These are phyloP conservation scores for Illadopsis cleaveri DNA, from an alignment of 2,113 vertebrate species.

Conservation along the genomic window DNA sequence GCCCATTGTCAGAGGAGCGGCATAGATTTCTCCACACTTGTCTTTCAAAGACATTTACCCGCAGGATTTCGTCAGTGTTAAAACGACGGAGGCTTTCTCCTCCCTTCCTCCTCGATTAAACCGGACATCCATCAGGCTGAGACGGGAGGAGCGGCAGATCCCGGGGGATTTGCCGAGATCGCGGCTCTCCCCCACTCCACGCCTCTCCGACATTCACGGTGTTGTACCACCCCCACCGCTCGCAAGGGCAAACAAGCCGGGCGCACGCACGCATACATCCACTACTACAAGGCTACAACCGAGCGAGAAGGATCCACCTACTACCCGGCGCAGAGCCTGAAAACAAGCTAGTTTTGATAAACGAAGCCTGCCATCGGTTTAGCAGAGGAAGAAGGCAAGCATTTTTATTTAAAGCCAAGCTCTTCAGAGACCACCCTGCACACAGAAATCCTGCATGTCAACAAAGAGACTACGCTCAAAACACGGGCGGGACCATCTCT, in stretches of 20 bases:
- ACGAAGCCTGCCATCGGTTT: neutral
- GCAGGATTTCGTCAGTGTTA: neutral
- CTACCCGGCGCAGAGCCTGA: neutral
- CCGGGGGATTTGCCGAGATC: neutral
- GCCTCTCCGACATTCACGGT: neutral
- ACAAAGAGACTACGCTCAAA: neutral
- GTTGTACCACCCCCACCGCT: neutral
- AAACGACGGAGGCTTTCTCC: neutral
- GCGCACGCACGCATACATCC: neutral
- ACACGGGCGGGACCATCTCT: neutral
- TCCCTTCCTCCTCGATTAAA: neutral
- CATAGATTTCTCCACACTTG: neutral
- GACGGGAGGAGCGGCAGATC: neutral
- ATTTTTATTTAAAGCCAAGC: neutral
- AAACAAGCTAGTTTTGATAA: neutral
- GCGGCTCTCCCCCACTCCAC: neutral
- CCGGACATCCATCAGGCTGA: neutral
- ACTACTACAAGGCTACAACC: slow-evolving; percentile 34
- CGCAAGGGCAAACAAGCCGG: neutral
- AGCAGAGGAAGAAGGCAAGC: neutral
- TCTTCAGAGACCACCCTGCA: neutral
- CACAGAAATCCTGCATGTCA: neutral
- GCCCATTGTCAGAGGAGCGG: neutral
- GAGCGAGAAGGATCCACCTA: neutral
- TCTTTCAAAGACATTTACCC: neutral